These are phyloP conservation scores for Beaufortia kweichowensis DNA, from an alignment of 2,113 vertebrate genomes.

Conservation along the genomic window DNA sequence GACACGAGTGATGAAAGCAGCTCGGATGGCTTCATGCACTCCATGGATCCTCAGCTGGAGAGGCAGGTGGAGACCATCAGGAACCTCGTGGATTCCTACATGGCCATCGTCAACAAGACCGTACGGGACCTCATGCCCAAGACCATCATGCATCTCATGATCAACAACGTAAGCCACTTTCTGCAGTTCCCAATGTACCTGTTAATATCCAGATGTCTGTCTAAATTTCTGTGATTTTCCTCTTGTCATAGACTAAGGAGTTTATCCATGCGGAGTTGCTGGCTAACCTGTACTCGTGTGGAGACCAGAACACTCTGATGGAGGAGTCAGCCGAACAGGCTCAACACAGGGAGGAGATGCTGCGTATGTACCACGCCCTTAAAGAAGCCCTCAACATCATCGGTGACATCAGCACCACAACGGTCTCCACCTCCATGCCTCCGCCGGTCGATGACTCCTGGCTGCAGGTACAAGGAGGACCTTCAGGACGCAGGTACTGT, in stretches of 20 bases:
- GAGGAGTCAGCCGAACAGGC: conserved; percentile 91
- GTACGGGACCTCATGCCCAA: conserved; percentile 96
- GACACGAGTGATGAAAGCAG: conserved; percentile 82
- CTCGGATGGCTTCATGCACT: conserved; percentile 90
- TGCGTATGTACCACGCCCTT: conserved; percentile 93
- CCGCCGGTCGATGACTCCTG: conserved; percentile 97
- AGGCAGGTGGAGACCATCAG: conserved; percentile 95
- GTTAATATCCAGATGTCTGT: not conserved
- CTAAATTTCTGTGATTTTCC: too few relatives aligned
- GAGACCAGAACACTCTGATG: conserved; percentile 94
- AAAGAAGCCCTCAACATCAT: conserved; percentile 91
- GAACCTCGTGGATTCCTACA: conserved; percentile 96
- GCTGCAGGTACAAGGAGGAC: conserved; percentile 90
- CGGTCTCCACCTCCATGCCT: conserved; percentile 88
- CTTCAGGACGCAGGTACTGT: conserved; percentile 68
- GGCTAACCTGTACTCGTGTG: conserved; percentile 92
- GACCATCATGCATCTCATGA: conserved; percentile 98
- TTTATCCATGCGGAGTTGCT: conserved; percentile 93
- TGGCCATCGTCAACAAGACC: conserved; percentile 94
- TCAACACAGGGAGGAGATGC: conserved; percentile 90
- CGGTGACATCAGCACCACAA: conserved; percentile 95
- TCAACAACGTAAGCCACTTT: conserved; percentile 83
- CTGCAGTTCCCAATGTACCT: not conserved
- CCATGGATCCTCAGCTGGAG: conserved; percentile 95
- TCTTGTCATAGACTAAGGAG: conserved; percentile 83